Evolutionary conservation across 2,113 vertebrate species (phyloP).

Genomic region (Dendropsophus ebraccatus): DNA sequence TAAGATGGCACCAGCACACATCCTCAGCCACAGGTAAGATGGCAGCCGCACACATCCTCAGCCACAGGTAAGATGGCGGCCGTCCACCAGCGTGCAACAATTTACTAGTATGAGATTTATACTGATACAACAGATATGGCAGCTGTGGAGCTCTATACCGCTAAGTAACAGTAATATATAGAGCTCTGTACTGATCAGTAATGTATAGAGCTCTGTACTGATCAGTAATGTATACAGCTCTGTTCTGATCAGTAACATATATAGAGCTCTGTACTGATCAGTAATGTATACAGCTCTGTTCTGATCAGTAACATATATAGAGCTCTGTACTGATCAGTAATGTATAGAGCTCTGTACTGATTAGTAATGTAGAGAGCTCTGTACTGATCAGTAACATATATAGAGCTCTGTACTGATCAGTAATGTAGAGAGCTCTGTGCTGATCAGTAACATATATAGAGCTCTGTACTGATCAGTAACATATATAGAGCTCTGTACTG

Average conservation of each 20-base stretch:
- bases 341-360: background rate
- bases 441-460: too few relatives aligned
- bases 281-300: too few relatives aligned
- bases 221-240: background rate
- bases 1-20: too few relatives aligned
- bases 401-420: too few relatives aligned
- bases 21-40: too few relatives aligned
- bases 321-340: background rate
- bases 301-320: too few relatives aligned
- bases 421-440: too few relatives aligned
- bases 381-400: too few relatives aligned
- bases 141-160: background rate
- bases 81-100: constrained; percentile 61
- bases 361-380: too few relatives aligned
- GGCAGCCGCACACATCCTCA: constrained; percentile 60
- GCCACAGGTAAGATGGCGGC: constrained; percentile 61
- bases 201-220: background rate
- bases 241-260: background rate
- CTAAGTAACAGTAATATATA: background rate
- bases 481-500: too few relatives aligned
- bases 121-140: constrained; percentile 63
- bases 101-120: constrained; percentile 64
- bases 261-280: too few relatives aligned
- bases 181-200: background rate
- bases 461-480: too few relatives aligned